phyloP scores from a whole-genome alignment of 2,113 vertebrate genomes.

The Megatriorchis doriae region DNA sequence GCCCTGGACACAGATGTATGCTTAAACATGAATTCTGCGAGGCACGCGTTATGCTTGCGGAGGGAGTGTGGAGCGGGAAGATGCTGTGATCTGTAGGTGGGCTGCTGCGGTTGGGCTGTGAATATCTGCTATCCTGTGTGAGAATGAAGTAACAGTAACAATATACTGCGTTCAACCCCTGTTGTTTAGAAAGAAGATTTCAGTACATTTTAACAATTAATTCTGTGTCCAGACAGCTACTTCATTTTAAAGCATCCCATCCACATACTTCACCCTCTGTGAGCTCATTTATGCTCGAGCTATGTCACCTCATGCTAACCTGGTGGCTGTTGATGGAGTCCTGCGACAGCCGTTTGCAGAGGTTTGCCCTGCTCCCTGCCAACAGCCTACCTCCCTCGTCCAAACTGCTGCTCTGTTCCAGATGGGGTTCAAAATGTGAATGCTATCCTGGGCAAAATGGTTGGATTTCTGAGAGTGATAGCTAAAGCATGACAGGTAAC shows the following conservation, averaged over 20 bases:
- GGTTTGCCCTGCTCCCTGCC: background rate
- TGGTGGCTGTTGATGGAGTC: background rate
- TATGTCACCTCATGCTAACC: background rate
- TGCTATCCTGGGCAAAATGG: background rate
- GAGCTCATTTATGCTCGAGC: background rate
- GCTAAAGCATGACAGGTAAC: background rate
- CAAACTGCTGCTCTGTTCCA: background rate
- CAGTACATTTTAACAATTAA: background rate
- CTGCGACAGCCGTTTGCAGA: constrained; percentile 5
- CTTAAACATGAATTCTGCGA: background rate
- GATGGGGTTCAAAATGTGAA: background rate
- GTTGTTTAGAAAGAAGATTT: background rate
- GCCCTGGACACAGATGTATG: background rate
- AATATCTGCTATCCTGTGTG: background rate
- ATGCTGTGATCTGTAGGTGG: background rate
- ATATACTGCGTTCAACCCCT: background rate
- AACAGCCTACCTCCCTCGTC: background rate
- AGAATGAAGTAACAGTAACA: background rate
- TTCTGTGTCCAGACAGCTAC: background rate
- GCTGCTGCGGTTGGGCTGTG: background rate
- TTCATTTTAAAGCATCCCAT: rapidly evolving
- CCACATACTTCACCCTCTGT: background rate
- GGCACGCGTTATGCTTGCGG: background rate
- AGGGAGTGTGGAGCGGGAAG: background rate
- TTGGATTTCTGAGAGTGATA: background rate